A percentile compares a stretch with the other conserved stretches of the same genome.
Evolutionary conservation across 2,888 invertebrate genomes (phyloP).

Genomic region (Dicyrtomina minuta): DNA sequence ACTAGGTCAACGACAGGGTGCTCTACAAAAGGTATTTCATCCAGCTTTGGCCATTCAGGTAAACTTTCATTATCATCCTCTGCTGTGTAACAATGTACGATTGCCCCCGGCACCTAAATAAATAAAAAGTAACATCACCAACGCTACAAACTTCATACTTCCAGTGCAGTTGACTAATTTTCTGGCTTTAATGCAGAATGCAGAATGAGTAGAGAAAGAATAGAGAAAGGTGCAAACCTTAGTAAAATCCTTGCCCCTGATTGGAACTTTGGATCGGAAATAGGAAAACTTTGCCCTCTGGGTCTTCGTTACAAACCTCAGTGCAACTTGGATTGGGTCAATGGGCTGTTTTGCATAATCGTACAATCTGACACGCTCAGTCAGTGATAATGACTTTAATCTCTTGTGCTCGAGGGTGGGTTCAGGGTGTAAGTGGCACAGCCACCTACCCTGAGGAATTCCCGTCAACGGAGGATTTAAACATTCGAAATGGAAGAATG

Average conservation of each 20-base stretch:
- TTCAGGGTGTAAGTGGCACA: constrained; percentile 96
- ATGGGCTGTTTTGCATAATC: constrained; percentile 76
- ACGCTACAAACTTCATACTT: too few relatives aligned
- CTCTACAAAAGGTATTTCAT: neutral
- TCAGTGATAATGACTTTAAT: constrained; percentile 77
- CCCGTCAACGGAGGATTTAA: constrained; percentile 88
- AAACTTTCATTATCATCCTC: constrained; percentile 18
- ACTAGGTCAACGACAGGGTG: too few relatives aligned
- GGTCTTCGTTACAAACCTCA: constrained; percentile 69
- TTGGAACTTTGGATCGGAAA: constrained; percentile 25
- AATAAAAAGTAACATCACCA: too few relatives aligned
- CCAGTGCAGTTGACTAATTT: too few relatives aligned
- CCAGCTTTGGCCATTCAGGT: constrained; percentile 20
- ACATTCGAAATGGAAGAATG: constrained; percentile 90
- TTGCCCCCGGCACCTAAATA: constrained; percentile 28
- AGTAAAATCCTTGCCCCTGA: constrained; percentile 20
- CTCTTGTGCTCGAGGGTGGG: constrained; percentile 81
- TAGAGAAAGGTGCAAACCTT: constrained; percentile 12
- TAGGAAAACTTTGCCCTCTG: constrained; percentile 26
- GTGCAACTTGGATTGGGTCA: constrained; percentile 82
- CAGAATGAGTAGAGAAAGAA: neutral
- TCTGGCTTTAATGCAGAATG: too few relatives aligned
- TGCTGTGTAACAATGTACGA: constrained; percentile 19
- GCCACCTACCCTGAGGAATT: constrained; percentile 87
- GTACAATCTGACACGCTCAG: constrained; percentile 86